These are phyloP conservation scores for Porites evermanni DNA, from an alignment of 92 coral and sea anemone genomes.

Conservation along the genomic window DNA sequence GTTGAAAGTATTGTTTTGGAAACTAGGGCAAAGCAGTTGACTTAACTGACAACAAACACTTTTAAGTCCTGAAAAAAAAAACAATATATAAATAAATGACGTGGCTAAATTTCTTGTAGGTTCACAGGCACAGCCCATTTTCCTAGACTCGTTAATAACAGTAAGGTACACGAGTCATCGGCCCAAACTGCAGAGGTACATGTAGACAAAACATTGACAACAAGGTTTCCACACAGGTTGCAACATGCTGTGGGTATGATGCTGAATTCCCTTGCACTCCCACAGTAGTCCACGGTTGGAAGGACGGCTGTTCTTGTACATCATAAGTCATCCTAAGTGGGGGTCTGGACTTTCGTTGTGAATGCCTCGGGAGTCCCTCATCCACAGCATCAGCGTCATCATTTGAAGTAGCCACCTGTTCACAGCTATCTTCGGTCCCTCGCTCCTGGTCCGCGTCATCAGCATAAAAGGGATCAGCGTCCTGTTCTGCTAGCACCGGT, in stretches of 20 bases:
- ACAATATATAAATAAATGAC: too few relatives aligned
- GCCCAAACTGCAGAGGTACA: neutral
- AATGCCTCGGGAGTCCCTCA: neutral
- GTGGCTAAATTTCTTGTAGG: too few relatives aligned
- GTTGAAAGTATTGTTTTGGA: too few relatives aligned
- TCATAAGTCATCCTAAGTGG: conserved; percentile 30
- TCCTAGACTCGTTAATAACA: too few relatives aligned
- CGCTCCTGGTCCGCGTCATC: neutral
- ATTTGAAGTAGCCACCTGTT: neutral
- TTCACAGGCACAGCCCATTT: too few relatives aligned
- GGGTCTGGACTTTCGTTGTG: conserved; percentile 25
- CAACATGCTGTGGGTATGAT: conserved; percentile 11
- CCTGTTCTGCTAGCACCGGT: conserved; percentile 1
- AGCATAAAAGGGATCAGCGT: neutral
- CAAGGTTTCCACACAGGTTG: conserved; percentile 10
- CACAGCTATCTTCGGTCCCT: neutral
- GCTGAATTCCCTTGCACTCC: conserved; percentile 19
- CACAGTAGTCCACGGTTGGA: conserved; percentile 12
- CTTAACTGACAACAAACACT: too few relatives aligned
- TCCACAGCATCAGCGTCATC: neutral
- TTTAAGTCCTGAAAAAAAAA: too few relatives aligned
- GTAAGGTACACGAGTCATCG: too few relatives aligned
- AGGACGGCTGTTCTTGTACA: conserved; percentile 20
- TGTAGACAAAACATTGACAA: neutral
- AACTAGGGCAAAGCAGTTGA: too few relatives aligned